Percentiles rank a stretch among this genome's conserved stretches.
Evolutionary conservation across 2,113 vertebrate species (phyloP).

Genomic region (Centropus bengalensis): DNA sequence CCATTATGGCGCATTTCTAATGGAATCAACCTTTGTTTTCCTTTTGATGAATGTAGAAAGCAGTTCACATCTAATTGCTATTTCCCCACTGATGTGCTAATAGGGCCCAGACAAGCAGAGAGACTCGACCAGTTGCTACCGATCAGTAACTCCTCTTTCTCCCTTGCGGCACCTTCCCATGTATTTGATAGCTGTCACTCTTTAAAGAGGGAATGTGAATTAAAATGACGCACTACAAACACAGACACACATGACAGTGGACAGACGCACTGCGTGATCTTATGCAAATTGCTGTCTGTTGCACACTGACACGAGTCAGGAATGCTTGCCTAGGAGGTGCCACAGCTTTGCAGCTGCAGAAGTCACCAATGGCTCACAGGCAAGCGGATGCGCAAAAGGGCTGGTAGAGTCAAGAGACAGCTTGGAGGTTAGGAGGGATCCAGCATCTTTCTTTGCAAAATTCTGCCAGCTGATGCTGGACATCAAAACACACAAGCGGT

Average conservation of each 20-base stretch:
- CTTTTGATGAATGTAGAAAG: constrained; percentile 13
- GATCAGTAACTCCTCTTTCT: background rate
- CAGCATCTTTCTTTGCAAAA: background rate
- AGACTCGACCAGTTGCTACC: background rate
- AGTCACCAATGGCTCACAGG: background rate
- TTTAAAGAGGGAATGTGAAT: background rate
- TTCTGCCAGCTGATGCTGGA: background rate
- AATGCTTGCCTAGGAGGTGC: background rate
- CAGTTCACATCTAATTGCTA: constrained; percentile 2
- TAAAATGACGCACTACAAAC: accelerated
- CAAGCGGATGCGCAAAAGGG: background rate
- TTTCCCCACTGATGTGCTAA: constrained; percentile 29
- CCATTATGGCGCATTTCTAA: background rate
- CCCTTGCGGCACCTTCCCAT: background rate
- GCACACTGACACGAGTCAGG: background rate
- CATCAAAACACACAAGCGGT: background rate
- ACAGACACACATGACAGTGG: background rate
- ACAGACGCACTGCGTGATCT: background rate
- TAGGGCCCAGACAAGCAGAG: background rate
- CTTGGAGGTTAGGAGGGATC: background rate
- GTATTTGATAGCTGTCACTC: background rate
- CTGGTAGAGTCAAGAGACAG: background rate
- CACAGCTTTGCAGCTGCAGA: background rate
- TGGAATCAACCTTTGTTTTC: background rate
- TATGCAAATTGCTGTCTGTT: background rate